A percentile compares a stretch with the other conserved stretches of the same genome.
These are phyloP conservation scores for Drosophila nannoptera DNA, from an alignment of 1,140 invertebrate genomes.

Conservation along the genomic window DNA sequence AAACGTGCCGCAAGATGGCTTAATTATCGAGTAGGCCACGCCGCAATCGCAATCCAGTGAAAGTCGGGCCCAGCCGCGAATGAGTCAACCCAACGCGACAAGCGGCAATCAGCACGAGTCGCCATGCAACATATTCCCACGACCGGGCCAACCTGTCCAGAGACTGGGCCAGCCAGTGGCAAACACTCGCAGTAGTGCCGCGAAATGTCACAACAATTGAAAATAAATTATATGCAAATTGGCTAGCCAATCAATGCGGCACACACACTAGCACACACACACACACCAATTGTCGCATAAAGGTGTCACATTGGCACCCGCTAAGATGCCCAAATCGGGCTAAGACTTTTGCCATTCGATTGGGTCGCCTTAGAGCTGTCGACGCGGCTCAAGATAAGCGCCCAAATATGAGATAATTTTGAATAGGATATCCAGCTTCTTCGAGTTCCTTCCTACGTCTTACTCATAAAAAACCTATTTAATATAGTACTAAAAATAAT, in stretches of 20 bases:
- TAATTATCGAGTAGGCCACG: conserved; percentile 57
- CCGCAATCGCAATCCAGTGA: conserved; percentile 53
- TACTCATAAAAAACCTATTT: no score
- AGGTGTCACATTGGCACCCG: conserved; percentile 30
- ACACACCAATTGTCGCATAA: conserved; percentile 34
- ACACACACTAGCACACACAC: conserved; percentile 12
- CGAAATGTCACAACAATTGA: conserved; percentile 75
- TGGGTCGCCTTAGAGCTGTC: conserved; percentile 25
- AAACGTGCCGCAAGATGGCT: conserved; percentile 59
- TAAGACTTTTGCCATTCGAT: conserved; percentile 12
- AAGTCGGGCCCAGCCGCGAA: conserved; percentile 39
- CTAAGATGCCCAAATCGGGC: conserved; percentile 25
- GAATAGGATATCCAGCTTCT: no score
- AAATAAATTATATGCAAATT: conserved; percentile 78
- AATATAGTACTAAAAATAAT: no score
- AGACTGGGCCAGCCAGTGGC: neutral
- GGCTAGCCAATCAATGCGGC: conserved; percentile 54
- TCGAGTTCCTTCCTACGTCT: no score
- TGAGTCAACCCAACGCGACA: conserved; percentile 26
- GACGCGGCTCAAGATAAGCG: neutral
- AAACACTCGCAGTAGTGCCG: conserved; percentile 30
- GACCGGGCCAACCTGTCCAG: conserved; percentile 59
- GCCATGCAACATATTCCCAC: conserved; percentile 53
- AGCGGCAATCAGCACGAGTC: conserved; percentile 25
- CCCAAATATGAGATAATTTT: neutral